Conservation (phyloP, 2,888 invertebrate species). For the Omphaloscelis lunosa region DNA sequence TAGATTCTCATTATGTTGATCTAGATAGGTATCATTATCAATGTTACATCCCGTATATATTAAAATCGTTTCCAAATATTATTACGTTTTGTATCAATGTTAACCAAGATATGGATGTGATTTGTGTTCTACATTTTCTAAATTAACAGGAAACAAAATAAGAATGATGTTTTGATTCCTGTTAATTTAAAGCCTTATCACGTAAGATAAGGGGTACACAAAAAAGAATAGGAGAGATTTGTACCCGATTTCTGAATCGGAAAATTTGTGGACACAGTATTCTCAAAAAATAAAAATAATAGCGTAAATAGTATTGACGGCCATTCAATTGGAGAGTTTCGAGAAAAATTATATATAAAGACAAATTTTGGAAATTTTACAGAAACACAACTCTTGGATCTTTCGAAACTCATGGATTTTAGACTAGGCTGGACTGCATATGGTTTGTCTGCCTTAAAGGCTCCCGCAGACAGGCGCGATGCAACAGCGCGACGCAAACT, state of each 20-base stretch:
- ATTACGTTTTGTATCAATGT: background rate
- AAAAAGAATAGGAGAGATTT: background rate
- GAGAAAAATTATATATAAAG: background rate
- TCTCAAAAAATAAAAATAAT: background rate
- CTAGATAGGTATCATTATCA: constrained; percentile 18
- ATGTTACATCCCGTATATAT: background rate
- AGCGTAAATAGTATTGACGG: background rate
- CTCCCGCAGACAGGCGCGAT: too few relatives aligned
- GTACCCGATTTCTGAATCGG: background rate
- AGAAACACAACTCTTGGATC: background rate
- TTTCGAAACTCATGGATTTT: background rate
- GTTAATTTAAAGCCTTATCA: background rate
- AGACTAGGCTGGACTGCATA: background rate
- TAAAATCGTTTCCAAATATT: background rate
- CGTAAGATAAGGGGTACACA: background rate
- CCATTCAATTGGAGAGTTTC: background rate
- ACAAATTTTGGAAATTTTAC: too few relatives aligned
- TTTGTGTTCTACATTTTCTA: background rate
- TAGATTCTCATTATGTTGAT: constrained; percentile 30
- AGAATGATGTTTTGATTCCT: background rate
- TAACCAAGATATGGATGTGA: background rate
- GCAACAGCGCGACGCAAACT: too few relatives aligned
- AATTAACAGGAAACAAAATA: background rate
- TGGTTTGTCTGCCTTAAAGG: too few relatives aligned
- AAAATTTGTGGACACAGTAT: background rate